Conservation (phyloP, 2,888 invertebrate species). For the Choreutis nemorana region DNA sequence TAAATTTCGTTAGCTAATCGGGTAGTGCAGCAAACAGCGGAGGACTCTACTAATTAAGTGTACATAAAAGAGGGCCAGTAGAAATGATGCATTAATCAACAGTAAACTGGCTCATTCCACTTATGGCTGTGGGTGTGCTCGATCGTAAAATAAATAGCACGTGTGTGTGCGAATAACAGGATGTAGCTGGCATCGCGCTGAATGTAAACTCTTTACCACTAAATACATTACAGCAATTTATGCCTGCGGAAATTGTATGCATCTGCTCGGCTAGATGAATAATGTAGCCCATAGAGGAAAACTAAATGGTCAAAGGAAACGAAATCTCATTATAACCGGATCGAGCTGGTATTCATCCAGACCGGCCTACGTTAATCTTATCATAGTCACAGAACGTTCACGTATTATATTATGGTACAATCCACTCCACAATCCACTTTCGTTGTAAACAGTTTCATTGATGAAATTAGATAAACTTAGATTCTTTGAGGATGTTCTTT, state of each 20-base stretch:
- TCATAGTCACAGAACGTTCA: too few species aligned
- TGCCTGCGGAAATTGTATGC: constrained; percentile 36
- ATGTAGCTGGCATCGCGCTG: constrained; percentile 29
- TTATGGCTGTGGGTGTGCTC: constrained; percentile 13
- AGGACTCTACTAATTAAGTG: too few species aligned
- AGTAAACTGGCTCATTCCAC: constrained; percentile 14
- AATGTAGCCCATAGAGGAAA: constrained; percentile 29
- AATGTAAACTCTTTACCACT: constrained; percentile 31
- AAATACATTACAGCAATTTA: constrained; percentile 24
- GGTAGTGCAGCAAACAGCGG: too few species aligned
- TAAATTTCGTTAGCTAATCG: too few species aligned
- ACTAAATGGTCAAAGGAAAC: constrained; percentile 39
- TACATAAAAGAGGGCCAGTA: too few species aligned
- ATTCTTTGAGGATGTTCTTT: too few species aligned
- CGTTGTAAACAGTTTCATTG: too few species aligned
- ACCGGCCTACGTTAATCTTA: too few species aligned
- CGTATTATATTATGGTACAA: too few species aligned
- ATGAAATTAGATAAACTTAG: too few species aligned
- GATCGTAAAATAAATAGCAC: constrained; percentile 38
- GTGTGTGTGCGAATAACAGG: constrained; percentile 39
- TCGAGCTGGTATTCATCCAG: constrained; percentile 19
- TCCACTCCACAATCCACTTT: too few species aligned
- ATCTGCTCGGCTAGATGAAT: constrained; percentile 35
- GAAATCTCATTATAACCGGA: constrained; percentile 24
- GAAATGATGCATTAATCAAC: constrained; percentile 16